These are phyloP conservation scores for Etia nguti DNA, from an alignment of 2,113 vertebrate species.

Conservation along the genomic window DNA sequence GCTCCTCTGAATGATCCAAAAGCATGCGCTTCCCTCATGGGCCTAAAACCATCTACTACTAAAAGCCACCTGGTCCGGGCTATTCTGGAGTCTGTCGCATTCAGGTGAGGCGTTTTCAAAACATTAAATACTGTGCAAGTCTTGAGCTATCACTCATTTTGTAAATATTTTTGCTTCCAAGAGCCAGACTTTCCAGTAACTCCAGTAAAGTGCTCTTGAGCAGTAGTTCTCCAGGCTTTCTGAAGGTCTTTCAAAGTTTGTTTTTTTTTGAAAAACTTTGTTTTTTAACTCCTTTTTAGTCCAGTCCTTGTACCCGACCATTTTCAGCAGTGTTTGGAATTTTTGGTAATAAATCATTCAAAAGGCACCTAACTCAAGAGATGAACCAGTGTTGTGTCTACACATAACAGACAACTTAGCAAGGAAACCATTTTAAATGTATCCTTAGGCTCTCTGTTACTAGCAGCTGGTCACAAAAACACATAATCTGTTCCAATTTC, in stretches of 20 bases:
- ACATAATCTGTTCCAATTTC: background rate
- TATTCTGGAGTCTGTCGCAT: conserved; percentile 90
- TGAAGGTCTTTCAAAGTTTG: background rate
- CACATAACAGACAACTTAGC: background rate
- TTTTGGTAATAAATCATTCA: background rate
- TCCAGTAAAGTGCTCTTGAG: background rate
- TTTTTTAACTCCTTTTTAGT: background rate
- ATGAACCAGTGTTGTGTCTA: background rate
- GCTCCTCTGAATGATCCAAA: conserved; percentile 84
- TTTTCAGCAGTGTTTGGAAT: background rate
- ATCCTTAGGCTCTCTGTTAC: background rate
- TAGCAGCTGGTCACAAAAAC: background rate
- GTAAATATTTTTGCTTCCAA: background rate
- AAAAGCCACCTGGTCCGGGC: conserved; percentile 90
- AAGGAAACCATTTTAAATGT: too few relatives aligned
- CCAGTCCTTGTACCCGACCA: background rate
- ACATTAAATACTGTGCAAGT: background rate
- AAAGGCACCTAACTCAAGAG: background rate
- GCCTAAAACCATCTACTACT: conserved; percentile 87
- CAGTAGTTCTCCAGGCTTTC: background rate
- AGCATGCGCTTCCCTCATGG: conserved; percentile 88
- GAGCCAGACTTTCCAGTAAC: background rate
- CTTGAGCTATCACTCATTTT: background rate
- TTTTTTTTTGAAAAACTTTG: background rate
- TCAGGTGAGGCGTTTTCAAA: conserved; percentile 75